A percentile compares a stretch with the other conserved stretches of the same genome.
These are phyloP conservation scores for Rhagoletis pomonella DNA, from an alignment of 1,140 invertebrate species.

Conservation along the genomic window DNA sequence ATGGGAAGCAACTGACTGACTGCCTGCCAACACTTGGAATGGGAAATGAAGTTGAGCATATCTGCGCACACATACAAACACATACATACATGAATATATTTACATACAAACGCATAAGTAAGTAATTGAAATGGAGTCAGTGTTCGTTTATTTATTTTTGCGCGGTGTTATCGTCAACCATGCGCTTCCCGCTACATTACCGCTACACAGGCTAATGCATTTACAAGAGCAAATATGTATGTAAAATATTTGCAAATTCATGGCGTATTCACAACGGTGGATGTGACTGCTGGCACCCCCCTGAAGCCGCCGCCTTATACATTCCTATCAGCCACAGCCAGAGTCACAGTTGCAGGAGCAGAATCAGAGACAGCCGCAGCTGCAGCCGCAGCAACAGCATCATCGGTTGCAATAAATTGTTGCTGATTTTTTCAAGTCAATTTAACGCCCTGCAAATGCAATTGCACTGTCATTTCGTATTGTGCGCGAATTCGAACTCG, in stretches of 20 bases:
- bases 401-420: constrained; percentile 40
- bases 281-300: background rate
- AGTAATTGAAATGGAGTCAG: no score
- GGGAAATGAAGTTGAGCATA: background rate
- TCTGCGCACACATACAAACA: no score
- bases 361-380: no score
- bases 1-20: background rate
- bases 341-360: background rate
- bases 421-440: constrained; percentile 43
- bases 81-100: no score
- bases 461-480: constrained; percentile 38
- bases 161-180: no score
- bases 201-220: background rate
- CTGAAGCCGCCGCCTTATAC: background rate
- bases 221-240: background rate
- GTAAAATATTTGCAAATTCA: constrained; percentile 44
- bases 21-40: background rate
- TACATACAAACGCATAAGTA: no score
- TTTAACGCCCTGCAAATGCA: constrained; percentile 45
- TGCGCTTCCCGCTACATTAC: no score
- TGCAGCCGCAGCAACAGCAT: background rate
- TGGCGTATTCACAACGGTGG: constrained; percentile 1
- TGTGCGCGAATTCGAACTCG: background rate
- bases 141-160: no score
- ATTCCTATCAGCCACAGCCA: background rate